These are phyloP conservation scores for Spinus olivaceus DNA, from an alignment of 2,797 vertebrate genomes.

Conservation along the genomic window DNA sequence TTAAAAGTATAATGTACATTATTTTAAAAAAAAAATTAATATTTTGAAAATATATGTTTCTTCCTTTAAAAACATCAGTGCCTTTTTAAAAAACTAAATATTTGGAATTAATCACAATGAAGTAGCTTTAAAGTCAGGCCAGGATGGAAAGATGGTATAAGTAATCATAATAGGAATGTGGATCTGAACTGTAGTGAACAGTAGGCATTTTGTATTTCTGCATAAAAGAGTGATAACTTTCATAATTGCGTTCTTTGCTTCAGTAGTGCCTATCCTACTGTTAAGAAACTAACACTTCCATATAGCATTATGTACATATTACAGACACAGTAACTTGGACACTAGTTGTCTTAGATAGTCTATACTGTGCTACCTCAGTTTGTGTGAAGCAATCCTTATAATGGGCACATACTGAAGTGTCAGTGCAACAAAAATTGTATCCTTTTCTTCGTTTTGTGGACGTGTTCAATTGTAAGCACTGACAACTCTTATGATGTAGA, in stretches of 20 bases:
- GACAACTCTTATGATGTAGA: not conserved
- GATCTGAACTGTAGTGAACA: not conserved
- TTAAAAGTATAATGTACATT: slow-evolving; percentile 50
- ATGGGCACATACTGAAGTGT: not conserved
- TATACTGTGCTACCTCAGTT: not conserved
- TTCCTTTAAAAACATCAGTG: not conserved
- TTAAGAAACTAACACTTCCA: not conserved
- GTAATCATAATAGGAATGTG: not conserved
- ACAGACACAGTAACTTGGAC: not conserved
- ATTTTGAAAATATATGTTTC: not conserved
- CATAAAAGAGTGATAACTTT: not conserved
- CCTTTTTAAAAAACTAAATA: not conserved
- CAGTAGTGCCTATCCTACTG: not conserved
- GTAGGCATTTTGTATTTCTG: not conserved
- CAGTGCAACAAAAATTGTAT: not conserved
- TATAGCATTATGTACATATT: not conserved
- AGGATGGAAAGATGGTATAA: not conserved
- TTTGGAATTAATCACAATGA: not conserved
- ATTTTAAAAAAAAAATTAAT: slow-evolving; percentile 29
- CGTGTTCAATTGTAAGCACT: not conserved
- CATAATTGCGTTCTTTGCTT: not conserved
- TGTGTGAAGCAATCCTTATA: not conserved
- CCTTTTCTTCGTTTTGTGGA: not conserved
- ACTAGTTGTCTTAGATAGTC: not conserved
- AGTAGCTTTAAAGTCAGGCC: not conserved